Conservation (phyloP, 37 sponge, comb jelly and placozoan genomes). For the Cladorhizidae sp. region DNA sequence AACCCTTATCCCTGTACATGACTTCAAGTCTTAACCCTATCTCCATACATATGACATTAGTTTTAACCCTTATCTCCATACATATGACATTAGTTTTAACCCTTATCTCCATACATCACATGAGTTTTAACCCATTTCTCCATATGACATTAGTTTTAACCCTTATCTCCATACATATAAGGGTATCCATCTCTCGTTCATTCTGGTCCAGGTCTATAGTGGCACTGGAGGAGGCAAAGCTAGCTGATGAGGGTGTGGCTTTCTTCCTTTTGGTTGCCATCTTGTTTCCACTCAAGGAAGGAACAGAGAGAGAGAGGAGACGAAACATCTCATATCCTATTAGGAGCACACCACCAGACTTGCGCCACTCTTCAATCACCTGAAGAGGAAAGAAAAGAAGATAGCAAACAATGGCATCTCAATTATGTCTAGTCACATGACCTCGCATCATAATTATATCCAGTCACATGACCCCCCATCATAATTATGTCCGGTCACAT, state of each 20-base stretch:
- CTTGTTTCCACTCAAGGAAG: constrained; percentile 82
- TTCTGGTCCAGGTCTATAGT: constrained; percentile 82
- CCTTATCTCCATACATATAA: constrained; percentile 46
- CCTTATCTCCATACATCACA: too few relatives aligned
- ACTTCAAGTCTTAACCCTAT: too few relatives aligned
- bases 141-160: too few relatives aligned
- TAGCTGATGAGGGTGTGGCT: background rate
- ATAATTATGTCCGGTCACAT: too few relatives aligned
- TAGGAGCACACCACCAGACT: constrained; percentile 87
- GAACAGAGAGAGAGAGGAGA: constrained; percentile 74
- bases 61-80: too few relatives aligned
- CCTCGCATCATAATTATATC: too few relatives aligned
- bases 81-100: too few relatives aligned
- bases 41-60: too few relatives aligned
- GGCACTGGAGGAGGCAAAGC: background rate
- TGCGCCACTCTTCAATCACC: constrained; percentile 59
- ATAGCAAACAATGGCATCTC: background rate
- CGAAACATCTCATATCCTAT: constrained; percentile 98
- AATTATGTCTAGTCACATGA: background rate
- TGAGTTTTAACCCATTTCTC: too few relatives aligned
- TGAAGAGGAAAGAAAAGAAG: background rate
- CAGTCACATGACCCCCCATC: too few relatives aligned
- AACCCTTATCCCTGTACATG: too few relatives aligned
- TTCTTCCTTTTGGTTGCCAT: constrained; percentile 83
- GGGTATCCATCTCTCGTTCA: constrained; percentile 79